Conservation (phyloP, 2,113 vertebrate species). For the mouse (Mus musculus) region DNA sequence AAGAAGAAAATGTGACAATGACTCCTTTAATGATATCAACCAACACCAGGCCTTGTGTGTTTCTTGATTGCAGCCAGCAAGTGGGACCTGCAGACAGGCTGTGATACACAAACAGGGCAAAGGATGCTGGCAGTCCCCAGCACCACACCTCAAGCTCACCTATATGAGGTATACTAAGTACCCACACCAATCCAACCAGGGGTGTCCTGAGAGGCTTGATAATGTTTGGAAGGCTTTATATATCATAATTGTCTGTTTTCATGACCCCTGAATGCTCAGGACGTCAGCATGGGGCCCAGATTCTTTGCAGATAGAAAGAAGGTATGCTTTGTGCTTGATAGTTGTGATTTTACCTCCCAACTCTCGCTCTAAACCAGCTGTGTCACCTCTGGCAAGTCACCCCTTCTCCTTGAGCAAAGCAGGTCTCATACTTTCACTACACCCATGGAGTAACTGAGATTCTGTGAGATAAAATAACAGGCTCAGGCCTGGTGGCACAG, state of each 20-base stretch:
- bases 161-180: background rate
- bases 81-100: background rate
- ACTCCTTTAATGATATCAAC: constrained; percentile 43
- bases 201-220: background rate
- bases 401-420: background rate
- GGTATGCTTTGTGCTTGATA: background rate
- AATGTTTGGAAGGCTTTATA: background rate
- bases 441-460: background rate
- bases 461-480: background rate
- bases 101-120: background rate
- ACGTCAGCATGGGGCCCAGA: background rate
- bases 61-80: background rate
- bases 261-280: background rate
- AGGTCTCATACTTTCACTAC: background rate
- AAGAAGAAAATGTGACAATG: constrained; percentile 15
- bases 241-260: background rate
- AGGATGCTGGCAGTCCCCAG: background rate
- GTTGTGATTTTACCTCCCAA: background rate
- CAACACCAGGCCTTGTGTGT: background rate
- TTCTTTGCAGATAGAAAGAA: background rate
- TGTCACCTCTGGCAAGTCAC: background rate
- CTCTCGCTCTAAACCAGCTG: background rate
- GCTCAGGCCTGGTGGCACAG: background rate
- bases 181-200: background rate
- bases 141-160: background rate